Conservation (phyloP, 2,113 vertebrate genomes). For the Alectura lathami region DNA sequence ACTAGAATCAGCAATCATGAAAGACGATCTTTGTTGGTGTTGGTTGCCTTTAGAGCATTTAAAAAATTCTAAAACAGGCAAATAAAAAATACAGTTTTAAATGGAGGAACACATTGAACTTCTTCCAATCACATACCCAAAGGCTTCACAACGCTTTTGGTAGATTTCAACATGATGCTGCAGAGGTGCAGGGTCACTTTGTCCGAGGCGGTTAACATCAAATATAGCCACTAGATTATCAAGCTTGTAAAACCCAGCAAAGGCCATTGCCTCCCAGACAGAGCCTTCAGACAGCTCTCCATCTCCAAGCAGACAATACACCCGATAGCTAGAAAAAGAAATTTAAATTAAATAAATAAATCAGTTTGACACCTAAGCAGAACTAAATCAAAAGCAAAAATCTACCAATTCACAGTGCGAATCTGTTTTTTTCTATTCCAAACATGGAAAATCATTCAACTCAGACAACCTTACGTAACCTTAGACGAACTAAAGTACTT, state of each 20-base stretch:
- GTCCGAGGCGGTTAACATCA: constrained; percentile 94
- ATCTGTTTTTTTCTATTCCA: neutral
- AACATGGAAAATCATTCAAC: neutral
- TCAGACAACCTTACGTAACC: neutral
- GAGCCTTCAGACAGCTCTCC: constrained; percentile 93
- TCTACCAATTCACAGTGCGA: neutral
- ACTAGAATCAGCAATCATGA: neutral
- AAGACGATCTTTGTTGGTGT: neutral
- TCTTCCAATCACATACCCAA: constrained; percentile 80
- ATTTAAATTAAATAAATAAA: neutral
- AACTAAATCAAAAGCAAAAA: neutral
- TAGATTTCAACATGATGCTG: constrained; percentile 94
- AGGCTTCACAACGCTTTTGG: constrained; percentile 93
- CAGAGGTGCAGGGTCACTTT: constrained; percentile 91
- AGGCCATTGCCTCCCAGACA: constrained; percentile 98
- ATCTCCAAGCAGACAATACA: constrained; percentile 92
- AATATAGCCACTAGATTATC: constrained; percentile 93
- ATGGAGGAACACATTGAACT: neutral
- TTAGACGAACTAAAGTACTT: neutral
- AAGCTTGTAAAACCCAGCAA: constrained; percentile 91
- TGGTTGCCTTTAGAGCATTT: neutral
- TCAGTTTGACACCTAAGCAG: neutral
- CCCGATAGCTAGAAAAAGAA: constrained; percentile 82
- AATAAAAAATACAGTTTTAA: neutral
- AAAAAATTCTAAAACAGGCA: neutral